phyloP scores from a whole-genome alignment of 1,140 invertebrate species.

The Trachelipus rathkii region DNA sequence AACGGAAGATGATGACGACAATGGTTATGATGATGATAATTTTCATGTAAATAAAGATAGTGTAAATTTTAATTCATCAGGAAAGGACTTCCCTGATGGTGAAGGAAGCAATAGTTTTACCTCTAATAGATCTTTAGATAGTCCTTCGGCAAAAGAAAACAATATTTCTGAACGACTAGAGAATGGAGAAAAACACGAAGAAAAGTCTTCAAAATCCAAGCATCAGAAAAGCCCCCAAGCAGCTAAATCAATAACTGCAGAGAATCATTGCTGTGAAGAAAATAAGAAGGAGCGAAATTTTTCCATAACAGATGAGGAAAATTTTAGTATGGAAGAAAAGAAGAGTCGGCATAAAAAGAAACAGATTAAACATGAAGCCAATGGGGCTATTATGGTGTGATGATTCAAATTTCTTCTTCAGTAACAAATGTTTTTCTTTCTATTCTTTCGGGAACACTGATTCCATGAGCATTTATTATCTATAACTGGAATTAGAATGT shows the following conservation, averaged over 20 bases:
- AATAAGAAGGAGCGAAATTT: constrained; percentile 3
- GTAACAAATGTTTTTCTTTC: neutral
- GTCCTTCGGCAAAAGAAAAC: neutral
- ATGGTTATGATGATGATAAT: neutral
- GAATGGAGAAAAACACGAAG: neutral
- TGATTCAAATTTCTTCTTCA: neutral
- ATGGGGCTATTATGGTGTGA: neutral
- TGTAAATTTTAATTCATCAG: neutral
- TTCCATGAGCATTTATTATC: neutral
- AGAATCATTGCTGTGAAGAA: neutral
- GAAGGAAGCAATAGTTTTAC: neutral
- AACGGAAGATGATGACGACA: neutral
- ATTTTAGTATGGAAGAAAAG: constrained; percentile 5
- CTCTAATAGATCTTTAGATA: neutral
- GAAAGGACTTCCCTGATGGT: neutral
- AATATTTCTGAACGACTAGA: neutral
- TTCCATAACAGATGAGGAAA: neutral
- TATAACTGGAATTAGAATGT: neutral
- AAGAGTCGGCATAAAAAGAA: constrained; percentile 1
- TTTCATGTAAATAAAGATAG: too few species aligned
- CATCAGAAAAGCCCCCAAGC: neutral
- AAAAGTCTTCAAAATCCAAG: neutral
- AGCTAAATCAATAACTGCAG: neutral
- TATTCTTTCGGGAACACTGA: neutral
- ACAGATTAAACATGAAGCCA: neutral